Evolutionary conservation across 2,113 vertebrate species (phyloP).

Genomic region (Amphiprion percula): DNA sequence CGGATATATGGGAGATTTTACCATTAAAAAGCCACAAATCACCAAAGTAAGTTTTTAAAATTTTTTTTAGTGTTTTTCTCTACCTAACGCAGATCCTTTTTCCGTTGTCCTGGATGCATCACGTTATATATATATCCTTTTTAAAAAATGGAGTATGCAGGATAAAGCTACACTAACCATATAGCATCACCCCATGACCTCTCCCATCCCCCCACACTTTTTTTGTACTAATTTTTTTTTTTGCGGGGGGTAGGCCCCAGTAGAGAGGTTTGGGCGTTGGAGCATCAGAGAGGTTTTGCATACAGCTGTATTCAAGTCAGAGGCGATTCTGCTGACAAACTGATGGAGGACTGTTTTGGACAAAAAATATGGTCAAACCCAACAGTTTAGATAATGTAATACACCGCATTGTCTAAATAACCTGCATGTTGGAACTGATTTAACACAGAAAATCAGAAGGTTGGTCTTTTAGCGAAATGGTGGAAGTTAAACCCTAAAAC

Average conservation of each 20-base stretch:
- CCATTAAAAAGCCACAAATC: background rate
- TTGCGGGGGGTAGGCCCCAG: conserved; percentile 60
- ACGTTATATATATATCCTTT: background rate
- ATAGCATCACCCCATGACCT: conserved; percentile 68
- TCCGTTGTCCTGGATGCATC: background rate
- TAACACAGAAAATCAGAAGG: background rate
- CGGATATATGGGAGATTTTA: background rate
- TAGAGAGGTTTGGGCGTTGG: conserved; percentile 70
- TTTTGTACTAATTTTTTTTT: background rate
- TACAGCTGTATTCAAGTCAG: conserved; percentile 74
- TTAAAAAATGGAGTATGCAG: conserved; percentile 5
- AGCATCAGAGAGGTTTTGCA: conserved; percentile 75
- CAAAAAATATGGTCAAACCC: conserved; percentile 4
- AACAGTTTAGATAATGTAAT: background rate
- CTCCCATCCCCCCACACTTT: conserved; percentile 56
- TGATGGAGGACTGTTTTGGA: background rate
- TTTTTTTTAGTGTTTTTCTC: background rate
- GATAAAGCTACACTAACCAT: conserved; percentile 39
- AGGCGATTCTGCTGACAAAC: conserved; percentile 19
- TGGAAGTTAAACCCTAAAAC: conserved; percentile 26
- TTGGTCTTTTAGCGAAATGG: background rate
- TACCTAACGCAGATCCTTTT: background rate
- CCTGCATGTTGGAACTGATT: background rate
- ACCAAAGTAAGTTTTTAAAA: background rate
- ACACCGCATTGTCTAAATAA: background rate